phyloP scores from a whole-genome alignment of 2,888 invertebrate species.

The Tyria jacobaeae region DNA sequence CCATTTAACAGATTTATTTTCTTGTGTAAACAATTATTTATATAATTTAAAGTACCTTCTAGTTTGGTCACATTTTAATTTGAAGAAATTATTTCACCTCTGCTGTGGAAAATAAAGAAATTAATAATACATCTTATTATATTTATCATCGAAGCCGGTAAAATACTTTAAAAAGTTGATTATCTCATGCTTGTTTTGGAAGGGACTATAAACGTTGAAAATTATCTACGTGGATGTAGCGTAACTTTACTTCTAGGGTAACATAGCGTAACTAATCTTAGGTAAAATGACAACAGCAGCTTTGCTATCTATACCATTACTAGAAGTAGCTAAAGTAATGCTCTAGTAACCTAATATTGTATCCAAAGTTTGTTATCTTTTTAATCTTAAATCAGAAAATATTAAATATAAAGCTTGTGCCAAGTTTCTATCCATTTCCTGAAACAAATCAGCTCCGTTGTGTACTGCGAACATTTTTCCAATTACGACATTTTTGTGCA shows the following conservation, averaged over 20 bases:
- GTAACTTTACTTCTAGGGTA: slow-evolving; percentile 43
- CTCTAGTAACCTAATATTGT: slow-evolving; percentile 10
- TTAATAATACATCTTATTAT: no score
- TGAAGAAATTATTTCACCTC: no score
- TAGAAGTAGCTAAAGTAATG: slow-evolving; percentile 19
- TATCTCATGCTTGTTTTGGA: slow-evolving; percentile 40
- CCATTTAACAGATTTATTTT: no score
- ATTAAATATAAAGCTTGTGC: not conserved
- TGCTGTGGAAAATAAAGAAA: no score
- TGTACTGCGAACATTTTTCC: not conserved
- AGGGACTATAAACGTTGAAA: slow-evolving; percentile 18
- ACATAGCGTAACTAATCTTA: slow-evolving; percentile 54
- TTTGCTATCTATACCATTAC: slow-evolving; percentile 57
- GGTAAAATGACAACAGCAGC: slow-evolving; percentile 49
- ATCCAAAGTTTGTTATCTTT: not conserved
- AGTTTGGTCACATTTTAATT: no score
- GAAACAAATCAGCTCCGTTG: not conserved
- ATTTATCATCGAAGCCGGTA: no score
- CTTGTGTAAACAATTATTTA: no score
- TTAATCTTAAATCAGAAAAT: not conserved
- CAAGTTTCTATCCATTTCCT: not conserved
- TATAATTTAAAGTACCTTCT: no score
- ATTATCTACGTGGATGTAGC: slow-evolving; percentile 17
- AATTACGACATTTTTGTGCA: not conserved
- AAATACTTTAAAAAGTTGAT: no score